These are phyloP conservation scores for Oncorhynchus gorbuscha DNA, from an alignment of 2,113 vertebrate genomes.

Conservation along the genomic window DNA sequence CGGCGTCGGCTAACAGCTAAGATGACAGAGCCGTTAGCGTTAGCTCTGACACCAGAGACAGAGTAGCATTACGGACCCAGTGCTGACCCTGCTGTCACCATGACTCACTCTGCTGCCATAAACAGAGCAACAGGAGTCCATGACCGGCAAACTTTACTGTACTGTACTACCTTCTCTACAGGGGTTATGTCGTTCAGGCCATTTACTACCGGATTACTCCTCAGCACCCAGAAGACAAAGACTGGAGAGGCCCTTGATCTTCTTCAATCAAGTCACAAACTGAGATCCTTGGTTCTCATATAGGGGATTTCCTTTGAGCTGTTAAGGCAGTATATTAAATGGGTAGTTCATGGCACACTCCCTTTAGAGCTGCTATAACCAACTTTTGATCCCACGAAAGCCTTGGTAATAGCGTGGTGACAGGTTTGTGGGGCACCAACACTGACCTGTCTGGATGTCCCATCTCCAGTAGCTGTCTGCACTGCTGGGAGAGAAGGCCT, in stretches of 20 bases:
- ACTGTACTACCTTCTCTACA: background rate
- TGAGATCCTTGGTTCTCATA: too few species aligned
- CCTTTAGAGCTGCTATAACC: too few species aligned
- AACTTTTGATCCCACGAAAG: too few species aligned
- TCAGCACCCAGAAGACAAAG: too few species aligned
- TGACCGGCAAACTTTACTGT: background rate
- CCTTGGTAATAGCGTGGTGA: background rate
- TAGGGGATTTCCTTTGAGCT: too few species aligned
- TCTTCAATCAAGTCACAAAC: too few species aligned
- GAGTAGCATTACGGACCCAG: background rate
- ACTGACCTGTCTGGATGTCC: slow-evolving; percentile 88
- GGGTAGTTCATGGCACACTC: too few species aligned
- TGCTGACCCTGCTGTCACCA: background rate
- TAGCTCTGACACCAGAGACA: background rate
- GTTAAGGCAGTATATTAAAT: too few species aligned
- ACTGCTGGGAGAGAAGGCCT: slow-evolving; percentile 89
- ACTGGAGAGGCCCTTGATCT: too few species aligned
- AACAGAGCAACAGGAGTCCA: background rate
- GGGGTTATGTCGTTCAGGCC: too few species aligned
- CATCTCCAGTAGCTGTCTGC: slow-evolving; percentile 86
- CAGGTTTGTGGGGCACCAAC: background rate
- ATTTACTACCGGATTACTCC: too few species aligned
- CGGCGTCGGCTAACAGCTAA: background rate
- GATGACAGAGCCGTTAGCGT: background rate
- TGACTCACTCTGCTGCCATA: background rate